Conservation (phyloP, 2,797 vertebrate genomes). For the Furcifer pardalis region DNA sequence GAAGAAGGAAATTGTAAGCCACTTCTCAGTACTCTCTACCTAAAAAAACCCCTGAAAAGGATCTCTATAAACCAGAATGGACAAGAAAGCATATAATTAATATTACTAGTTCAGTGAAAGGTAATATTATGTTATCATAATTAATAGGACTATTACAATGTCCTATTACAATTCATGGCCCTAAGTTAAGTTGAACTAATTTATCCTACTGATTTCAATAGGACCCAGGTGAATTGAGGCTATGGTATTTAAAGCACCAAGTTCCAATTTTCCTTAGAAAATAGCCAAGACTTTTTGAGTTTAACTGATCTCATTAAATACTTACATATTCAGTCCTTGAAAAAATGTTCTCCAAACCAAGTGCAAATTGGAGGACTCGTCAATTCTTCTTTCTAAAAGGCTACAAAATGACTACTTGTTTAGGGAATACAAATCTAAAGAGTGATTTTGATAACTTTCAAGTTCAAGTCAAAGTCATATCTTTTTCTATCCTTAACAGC, state of each 20-base stretch:
- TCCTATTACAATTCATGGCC: neutral
- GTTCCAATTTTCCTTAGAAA: conserved; percentile 53
- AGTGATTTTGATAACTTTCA: conserved; percentile 39
- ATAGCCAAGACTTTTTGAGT: conserved; percentile 50
- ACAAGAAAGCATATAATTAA: too few species aligned
- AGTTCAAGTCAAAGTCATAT: conserved; percentile 50
- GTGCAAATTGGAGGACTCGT: conserved; percentile 53
- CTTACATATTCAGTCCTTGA: conserved; percentile 27
- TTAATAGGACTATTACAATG: too few species aligned
- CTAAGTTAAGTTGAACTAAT: neutral
- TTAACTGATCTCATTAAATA: conserved; percentile 54
- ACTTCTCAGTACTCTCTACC: too few species aligned
- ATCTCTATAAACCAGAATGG: too few species aligned
- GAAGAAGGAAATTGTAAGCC: too few species aligned
- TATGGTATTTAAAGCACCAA: conserved; percentile 35
- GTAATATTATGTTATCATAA: neutral
- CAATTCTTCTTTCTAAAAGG: conserved; percentile 34
- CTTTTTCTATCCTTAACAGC: conserved; percentile 8
- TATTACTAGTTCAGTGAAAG: neutral
- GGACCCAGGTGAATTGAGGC: too few species aligned
- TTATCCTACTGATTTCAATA: neutral
- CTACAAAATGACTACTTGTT: conserved; percentile 42
- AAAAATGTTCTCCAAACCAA: conserved; percentile 48
- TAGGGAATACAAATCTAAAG: conserved; percentile 52
- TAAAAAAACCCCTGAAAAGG: too few species aligned